These are phyloP conservation scores for Ichneumon xanthorius DNA, from an alignment of 2,888 invertebrate species.

Conservation along the genomic window DNA sequence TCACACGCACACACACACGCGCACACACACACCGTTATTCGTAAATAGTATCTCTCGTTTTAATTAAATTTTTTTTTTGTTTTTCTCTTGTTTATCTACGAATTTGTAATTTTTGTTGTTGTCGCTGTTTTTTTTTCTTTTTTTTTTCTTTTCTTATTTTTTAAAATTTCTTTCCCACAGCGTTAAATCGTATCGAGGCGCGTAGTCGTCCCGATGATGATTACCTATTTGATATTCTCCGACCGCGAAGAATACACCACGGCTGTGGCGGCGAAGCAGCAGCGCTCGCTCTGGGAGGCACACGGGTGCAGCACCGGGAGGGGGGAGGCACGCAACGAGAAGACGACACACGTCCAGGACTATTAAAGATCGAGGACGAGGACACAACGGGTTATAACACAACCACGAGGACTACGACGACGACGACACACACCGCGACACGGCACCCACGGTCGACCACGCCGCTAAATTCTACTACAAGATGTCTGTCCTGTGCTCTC, in stretches of 20 bases:
- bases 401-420: conserved; percentile 70
- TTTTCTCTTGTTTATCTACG: conserved; percentile 17
- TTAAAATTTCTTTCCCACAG: background rate
- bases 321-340: conserved; percentile 63
- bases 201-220: background rate
- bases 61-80: conserved; percentile 1
- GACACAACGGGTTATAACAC: conserved; percentile 53
- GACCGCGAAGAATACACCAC: conserved; percentile 22
- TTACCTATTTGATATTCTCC: conserved; percentile 1
- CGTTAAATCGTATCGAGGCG: background rate
- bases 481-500: conserved; percentile 81
- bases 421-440: conserved; percentile 73
- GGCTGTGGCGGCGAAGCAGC: conserved; percentile 45
- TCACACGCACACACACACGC: conserved; percentile 64
- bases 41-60: conserved; percentile 19
- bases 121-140: conserved; percentile 6
- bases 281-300: conserved; percentile 32
- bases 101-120: conserved; percentile 18
- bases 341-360: conserved; percentile 68
- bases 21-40: conserved; percentile 49
- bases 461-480: conserved; percentile 84
- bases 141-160: conserved; percentile 16
- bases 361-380: conserved; percentile 44
- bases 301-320: conserved; percentile 56
- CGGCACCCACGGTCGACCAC: conserved; percentile 79